Evolutionary conservation across 2,113 vertebrate species (phyloP), one percentile per base, ranked within the genome.

Genomic region (Monarcha castaneiventris): DNA sequence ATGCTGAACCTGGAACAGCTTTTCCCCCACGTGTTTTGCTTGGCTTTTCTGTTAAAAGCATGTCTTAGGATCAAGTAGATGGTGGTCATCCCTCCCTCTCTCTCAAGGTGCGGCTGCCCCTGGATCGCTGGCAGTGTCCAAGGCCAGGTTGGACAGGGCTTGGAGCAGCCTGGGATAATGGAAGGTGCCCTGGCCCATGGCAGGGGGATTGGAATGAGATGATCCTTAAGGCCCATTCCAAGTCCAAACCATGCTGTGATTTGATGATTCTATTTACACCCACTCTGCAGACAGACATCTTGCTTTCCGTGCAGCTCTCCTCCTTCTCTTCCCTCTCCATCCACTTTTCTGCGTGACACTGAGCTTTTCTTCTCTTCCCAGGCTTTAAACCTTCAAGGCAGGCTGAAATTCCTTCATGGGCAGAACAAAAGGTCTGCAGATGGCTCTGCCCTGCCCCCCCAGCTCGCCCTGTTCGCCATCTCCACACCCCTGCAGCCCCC

Each of bases 321-420:
- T 56, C 63, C 25, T 20, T 43, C 54, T 46, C 39, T 32, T 49
- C 72, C 52, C 66, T 76, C 37, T 80, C 26, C 23, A 13, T 22
- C 52, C 6, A 19, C 6, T 68, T 78, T 41, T 25, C 39, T 78
- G 27, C 15, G 3, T 61, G 35, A 25, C 29, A 7, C 32, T 30
- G 41, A 52, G 11, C 32, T 89, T 85, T 43, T 43, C 44, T 91
- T 74, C 55, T 54, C 32, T 84, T 58, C 43, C 39, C 63, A 98
- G 98, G 97, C 98, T 41, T 74, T 98, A 84, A 98, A 95, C 87
- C 95, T 98, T 44, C 98, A 98, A 86, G 98, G 98, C 59, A 88
- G 98, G 59, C 95, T 98, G 35, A 98, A 98, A 96, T 98, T 98
- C 68, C 97, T 98, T 43, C 97, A 97, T 1, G 98, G 98, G 7